These are phyloP conservation scores for Leguminivora glycinivorella DNA, from an alignment of 1,140 invertebrate genomes.

Conservation along the genomic window DNA sequence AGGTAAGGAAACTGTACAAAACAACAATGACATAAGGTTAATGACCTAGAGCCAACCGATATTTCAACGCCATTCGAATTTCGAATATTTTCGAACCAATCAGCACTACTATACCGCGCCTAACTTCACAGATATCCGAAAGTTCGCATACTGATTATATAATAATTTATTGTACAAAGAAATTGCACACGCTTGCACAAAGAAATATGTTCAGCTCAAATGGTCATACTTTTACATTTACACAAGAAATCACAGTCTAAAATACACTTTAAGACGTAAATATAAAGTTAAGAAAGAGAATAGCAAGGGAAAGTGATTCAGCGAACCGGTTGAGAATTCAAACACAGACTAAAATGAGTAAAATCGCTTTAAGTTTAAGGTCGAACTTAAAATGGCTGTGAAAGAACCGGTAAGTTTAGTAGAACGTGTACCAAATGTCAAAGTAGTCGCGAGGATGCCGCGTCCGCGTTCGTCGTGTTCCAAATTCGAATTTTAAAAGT, in stretches of 20 bases:
- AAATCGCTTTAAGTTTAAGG: slow-evolving; percentile 27
- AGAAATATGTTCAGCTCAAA: slow-evolving; percentile 3
- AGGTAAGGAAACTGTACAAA: slow-evolving; percentile 34
- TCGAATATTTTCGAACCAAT: too few species aligned
- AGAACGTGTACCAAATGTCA: slow-evolving; percentile 58
- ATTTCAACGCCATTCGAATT: too few species aligned
- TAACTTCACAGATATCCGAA: not conserved
- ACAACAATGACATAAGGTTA: not conserved
- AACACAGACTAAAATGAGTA: not conserved
- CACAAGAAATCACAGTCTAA: not conserved
- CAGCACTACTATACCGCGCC: too few species aligned
- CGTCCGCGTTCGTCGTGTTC: slow-evolving; percentile 45
- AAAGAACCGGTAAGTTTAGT: slow-evolving; percentile 33
- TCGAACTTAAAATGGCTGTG: slow-evolving; percentile 29
- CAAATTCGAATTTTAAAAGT: slow-evolving; percentile 42
- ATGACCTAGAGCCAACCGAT: not conserved
- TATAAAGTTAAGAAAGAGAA: not conserved
- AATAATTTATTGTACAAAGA: slow-evolving; percentile 15
- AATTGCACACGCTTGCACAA: slow-evolving; percentile 10
- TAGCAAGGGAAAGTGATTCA: not conserved
- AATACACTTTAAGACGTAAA: not conserved
- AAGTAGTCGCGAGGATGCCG: slow-evolving; percentile 48
- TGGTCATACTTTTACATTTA: slow-evolving; percentile 8
- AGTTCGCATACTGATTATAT: slow-evolving; percentile 40
- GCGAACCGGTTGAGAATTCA: not conserved